These are phyloP conservation scores for Pomatostomus ruficeps DNA, from an alignment of 2,113 vertebrate genomes.

Conservation along the genomic window DNA sequence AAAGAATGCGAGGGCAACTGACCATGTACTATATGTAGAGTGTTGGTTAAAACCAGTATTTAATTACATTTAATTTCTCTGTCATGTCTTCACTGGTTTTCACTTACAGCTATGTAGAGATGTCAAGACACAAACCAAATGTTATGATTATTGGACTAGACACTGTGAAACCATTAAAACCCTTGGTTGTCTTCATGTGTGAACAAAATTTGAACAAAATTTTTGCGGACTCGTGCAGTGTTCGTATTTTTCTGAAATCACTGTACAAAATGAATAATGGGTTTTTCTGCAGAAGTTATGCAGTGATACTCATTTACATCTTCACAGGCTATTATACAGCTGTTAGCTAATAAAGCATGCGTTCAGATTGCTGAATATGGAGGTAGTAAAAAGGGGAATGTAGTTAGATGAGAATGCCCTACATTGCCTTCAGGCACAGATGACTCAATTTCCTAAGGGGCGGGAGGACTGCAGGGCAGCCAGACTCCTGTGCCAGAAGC, in stretches of 20 bases:
- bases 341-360: background rate
- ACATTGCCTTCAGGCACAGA: background rate
- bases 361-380: background rate
- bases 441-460: background rate
- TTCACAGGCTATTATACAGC: background rate
- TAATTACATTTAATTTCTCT: background rate
- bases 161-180: background rate
- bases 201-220: background rate
- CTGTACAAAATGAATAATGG: background rate
- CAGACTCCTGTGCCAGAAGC: background rate
- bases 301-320: background rate
- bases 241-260: background rate
- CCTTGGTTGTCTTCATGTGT: rapidly evolving
- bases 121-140: background rate
- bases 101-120: background rate
- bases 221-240: background rate
- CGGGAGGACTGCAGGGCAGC: background rate
- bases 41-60: background rate
- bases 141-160: background rate
- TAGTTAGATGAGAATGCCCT: background rate
- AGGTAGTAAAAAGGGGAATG: background rate
- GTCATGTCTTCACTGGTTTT: background rate
- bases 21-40: background rate
- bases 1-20: background rate
- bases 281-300: background rate